Conservation (phyloP, 2,113 vertebrate genomes). For the Pleuronectes platessa region DNA sequence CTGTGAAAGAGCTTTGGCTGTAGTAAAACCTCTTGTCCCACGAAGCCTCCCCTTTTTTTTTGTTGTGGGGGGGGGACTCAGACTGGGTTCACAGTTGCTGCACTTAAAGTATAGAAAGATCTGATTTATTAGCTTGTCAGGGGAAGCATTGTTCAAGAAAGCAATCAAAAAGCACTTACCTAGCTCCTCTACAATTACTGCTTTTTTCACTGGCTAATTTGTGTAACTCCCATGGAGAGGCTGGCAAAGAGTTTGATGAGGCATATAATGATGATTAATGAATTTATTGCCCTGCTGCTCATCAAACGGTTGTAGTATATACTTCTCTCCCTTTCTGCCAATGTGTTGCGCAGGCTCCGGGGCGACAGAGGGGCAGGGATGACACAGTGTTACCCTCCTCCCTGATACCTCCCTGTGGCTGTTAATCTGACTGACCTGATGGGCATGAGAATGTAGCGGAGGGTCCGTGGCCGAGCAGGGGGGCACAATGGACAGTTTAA, state of each 20-base stretch:
- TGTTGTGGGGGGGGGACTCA: constrained; percentile 68
- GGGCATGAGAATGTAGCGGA: constrained; percentile 81
- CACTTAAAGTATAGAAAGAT: constrained; percentile 88
- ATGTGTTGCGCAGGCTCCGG: constrained; percentile 78
- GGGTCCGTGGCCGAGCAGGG: constrained; percentile 74
- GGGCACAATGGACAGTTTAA: constrained; percentile 87
- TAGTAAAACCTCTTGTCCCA: constrained; percentile 76
- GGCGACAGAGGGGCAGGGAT: constrained; percentile 79
- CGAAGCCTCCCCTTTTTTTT: constrained; percentile 75
- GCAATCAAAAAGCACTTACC: constrained; percentile 99
- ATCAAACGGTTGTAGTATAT: constrained; percentile 94
- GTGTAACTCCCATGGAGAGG: constrained; percentile 99
- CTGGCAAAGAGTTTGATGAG: constrained; percentile 99
- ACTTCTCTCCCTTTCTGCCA: constrained; percentile 82
- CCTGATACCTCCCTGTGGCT: constrained; percentile 72
- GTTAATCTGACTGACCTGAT: constrained; percentile 86
- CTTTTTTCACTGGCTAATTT: constrained; percentile 99
- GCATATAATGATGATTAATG: constrained; percentile 99
- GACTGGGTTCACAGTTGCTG: constrained; percentile 87
- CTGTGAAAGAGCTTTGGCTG: constrained; percentile 74
- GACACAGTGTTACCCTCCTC: constrained; percentile 76
- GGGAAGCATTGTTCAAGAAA: constrained; percentile 95
- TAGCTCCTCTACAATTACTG: constrained; percentile 99
- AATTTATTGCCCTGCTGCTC: constrained; percentile 98
- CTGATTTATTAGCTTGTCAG: constrained; percentile 99